Base-by-base conservation (phyloP, 2,888 invertebrate species). In the Halictus ligatus region DNA sequence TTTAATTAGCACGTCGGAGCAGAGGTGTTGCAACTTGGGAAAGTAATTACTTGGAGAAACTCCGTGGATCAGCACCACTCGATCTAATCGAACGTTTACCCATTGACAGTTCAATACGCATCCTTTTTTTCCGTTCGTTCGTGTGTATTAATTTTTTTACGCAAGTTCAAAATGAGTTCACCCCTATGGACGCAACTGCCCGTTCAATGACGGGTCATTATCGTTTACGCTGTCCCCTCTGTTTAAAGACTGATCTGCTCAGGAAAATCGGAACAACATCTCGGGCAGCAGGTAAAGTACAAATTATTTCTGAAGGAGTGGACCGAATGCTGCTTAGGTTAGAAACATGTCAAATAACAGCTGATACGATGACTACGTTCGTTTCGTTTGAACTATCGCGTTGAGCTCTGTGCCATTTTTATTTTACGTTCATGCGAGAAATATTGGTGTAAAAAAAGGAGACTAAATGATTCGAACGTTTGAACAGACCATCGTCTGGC, bases 341-440 rank as follows among this genome's bases (percentile, higher is more conserved):
- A 84, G 75, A 78, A 75, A 79, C 69, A 18, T 79, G 78, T 84
- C 81, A 76, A 79, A 40, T 64, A 76, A 77, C 79, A 80, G 75
- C 77, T 85, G 85, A 76, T 75, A 83, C 64, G 78, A 48, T 50
- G 72, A 72, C 87, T 87, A 90, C 21, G 21, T 90, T 89, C 90
- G 77, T 72, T 75, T 50, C 29, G 6, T 50, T 21, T 3, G 29
- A 18, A 64, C 8, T 18, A 8, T 13, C 7, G 1, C 29, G 29
- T 64, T 29, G 8, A 8, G 8, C 64, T 58, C 8, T 1, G 29
- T 40, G 40, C 21, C 4, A 40, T 69, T 35, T 35, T 4, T 10
- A 10, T 69, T 12, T 3, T 21, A 69, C 21, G 0, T 64, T 64
- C 7, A 4, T 29, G 15, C 54, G 54, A 7, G 54, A 10, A n/a